A percentile compares a stretch with the other conserved stretches of the same genome.
Evolutionary conservation across 2,888 invertebrate species (phyloP).

Genomic region (Leucophenga maculata): DNA sequence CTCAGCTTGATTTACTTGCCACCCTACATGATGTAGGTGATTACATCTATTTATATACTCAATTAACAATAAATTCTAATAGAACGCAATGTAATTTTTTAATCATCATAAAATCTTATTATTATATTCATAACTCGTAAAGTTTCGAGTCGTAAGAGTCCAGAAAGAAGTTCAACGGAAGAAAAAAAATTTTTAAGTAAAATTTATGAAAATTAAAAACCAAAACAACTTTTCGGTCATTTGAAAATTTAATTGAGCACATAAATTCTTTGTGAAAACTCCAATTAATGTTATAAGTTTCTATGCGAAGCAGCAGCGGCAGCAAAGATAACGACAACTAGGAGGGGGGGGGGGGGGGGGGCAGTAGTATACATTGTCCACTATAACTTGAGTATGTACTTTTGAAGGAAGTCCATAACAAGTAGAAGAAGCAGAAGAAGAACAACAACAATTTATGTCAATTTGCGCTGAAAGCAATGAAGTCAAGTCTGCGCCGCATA

Average conservation of each 20-base stretch:
- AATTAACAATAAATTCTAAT: constrained; percentile 61
- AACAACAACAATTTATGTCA: constrained; percentile 54
- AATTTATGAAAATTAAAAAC: constrained; percentile 72
- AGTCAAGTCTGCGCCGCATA: constrained; percentile 36
- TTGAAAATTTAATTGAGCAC: constrained; percentile 65
- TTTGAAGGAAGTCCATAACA: neutral
- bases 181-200: constrained; percentile 57
- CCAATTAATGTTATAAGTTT: constrained; percentile 35
- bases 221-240: constrained; percentile 60
- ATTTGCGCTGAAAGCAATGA: constrained; percentile 28
- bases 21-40: no score
- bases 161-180: constrained; percentile 3
- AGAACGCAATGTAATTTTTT: constrained; percentile 49
- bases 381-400: no score
- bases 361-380: neutral
- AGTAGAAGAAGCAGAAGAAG: constrained; percentile 35
- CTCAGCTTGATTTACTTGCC: constrained; percentile 63
- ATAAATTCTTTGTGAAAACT: constrained; percentile 54
- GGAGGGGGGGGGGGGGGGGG: neutral
- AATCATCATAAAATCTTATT: constrained; percentile 66
- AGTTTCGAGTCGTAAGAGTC: neutral
- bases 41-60: constrained; percentile 28
- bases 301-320: neutral
- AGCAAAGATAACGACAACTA: neutral
- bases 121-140: constrained; percentile 54